phyloP scores from a whole-genome alignment of 2,888 invertebrate species.

The Ophion costatus region DNA sequence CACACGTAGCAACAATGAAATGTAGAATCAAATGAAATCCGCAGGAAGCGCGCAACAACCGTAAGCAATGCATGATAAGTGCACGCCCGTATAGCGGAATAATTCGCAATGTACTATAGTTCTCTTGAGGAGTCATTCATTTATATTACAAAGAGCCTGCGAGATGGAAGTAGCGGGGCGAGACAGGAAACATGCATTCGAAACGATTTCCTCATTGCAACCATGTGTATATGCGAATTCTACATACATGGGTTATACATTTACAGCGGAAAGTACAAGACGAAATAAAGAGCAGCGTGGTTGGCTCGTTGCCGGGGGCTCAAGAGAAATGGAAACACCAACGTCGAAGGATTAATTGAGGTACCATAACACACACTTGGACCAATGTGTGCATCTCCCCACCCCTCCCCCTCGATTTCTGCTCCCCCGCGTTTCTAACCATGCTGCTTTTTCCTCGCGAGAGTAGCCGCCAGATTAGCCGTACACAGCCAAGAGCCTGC shows the following conservation, averaged over 20 bases:
- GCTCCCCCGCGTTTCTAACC: conserved; percentile 29
- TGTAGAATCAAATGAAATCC: conserved; percentile 9
- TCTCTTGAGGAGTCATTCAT: conserved; percentile 55
- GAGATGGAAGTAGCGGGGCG: conserved; percentile 58
- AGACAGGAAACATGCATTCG: conserved; percentile 61
- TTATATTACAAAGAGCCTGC: conserved; percentile 48
- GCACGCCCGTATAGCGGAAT: conserved; percentile 29
- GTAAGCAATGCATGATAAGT: conserved; percentile 41
- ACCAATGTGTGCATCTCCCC: conserved; percentile 53
- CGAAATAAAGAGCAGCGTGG: conserved; percentile 51
- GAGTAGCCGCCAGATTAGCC: conserved; percentile 37
- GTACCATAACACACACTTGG: conserved; percentile 63
- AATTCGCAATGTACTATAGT: conserved; percentile 49
- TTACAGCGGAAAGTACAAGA: conserved; percentile 12
- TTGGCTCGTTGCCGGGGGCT: conserved; percentile 59
- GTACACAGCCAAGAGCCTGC: conserved; percentile 44
- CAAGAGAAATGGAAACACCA: conserved; percentile 63
- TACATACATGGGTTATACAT: not conserved
- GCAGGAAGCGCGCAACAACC: conserved; percentile 23
- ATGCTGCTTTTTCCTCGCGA: conserved; percentile 23
- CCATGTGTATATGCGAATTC: not conserved
- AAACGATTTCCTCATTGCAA: conserved; percentile 62
- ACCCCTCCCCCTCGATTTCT: conserved; percentile 1
- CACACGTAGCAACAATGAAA: conserved; percentile 9
- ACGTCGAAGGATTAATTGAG: conserved; percentile 66